Evolutionary conservation across 2,888 invertebrate genomes (phyloP).

Genomic region (Noctua fimbriata): DNA sequence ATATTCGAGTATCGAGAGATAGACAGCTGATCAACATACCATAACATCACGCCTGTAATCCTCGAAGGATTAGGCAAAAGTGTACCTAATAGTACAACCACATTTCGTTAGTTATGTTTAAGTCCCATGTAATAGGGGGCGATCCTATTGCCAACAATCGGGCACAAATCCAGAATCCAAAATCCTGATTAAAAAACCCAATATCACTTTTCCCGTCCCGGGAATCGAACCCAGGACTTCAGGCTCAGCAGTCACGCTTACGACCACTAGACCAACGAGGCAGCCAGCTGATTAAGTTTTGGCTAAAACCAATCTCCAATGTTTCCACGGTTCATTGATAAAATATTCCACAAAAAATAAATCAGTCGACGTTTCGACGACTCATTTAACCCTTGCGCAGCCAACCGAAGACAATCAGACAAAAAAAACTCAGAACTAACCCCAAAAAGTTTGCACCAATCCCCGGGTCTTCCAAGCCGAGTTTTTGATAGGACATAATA

Average conservation of each 20-base stretch:
- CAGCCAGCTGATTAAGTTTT: not conserved
- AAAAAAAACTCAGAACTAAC: conserved; percentile 28
- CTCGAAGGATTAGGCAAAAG: no score
- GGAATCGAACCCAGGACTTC: no score
- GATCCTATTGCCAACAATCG: no score
- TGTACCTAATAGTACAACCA: no score
- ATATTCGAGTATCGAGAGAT: not conserved
- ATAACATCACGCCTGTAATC: no score
- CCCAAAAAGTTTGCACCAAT: conserved; percentile 43
- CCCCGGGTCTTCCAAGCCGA: conserved; percentile 47
- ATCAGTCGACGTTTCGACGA: conserved; percentile 4
- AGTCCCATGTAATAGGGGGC: no score
- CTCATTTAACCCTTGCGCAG: conserved; percentile 1
- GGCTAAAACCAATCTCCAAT: not conserved
- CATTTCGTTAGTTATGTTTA: no score
- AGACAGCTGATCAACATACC: not conserved
- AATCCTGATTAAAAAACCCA: no score
- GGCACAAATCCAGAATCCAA: no score
- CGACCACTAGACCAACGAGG: no score
- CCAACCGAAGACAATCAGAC: conserved; percentile 23
- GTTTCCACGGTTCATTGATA: not conserved
- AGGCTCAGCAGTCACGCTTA: no score
- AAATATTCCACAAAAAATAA: conserved; percentile 10
- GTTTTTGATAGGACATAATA: conserved; percentile 70
- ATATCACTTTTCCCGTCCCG: no score